These are phyloP conservation scores for Cuculus canorus DNA, from an alignment of 2,797 vertebrate species.

Conservation along the genomic window DNA sequence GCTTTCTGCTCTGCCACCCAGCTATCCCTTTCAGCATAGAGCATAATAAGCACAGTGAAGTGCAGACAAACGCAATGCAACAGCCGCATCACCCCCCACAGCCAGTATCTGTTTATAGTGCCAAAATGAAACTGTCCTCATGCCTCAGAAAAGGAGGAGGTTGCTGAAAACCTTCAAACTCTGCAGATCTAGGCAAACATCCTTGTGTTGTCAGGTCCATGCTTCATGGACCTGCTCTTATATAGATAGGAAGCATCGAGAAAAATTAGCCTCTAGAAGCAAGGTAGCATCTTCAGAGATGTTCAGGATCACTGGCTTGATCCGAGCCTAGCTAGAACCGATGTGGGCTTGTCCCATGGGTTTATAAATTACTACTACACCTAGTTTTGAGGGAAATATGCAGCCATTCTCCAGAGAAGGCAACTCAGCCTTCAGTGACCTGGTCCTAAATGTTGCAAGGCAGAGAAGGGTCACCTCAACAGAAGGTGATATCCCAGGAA, in stretches of 20 bases:
- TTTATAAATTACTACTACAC: not conserved
- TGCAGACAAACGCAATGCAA: not conserved
- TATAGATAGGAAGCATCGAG: not conserved
- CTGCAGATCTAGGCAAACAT: not conserved
- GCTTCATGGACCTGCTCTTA: not conserved
- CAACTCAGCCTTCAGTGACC: not conserved
- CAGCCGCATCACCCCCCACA: not conserved
- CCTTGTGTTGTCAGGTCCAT: accelerated
- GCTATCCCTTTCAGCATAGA: not conserved
- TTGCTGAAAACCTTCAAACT: not conserved
- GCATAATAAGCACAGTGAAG: not conserved
- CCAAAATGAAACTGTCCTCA: accelerated
- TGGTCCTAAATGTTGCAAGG: accelerated
- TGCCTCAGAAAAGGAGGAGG: not conserved
- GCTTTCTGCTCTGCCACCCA: not conserved
- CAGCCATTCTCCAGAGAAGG: not conserved
- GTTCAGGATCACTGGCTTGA: not conserved
- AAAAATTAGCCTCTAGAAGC: not conserved
- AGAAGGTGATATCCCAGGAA: not conserved
- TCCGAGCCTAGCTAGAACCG: not conserved
- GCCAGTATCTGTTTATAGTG: not conserved
- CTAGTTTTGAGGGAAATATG: not conserved
- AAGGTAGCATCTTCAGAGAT: not conserved
- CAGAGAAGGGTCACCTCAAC: not conserved
- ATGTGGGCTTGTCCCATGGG: not conserved